Percentiles rank a stretch among this genome's conserved stretches.
Evolutionary conservation across 2,113 vertebrate genomes (phyloP).

Genomic region (Ageneiosus marmoratus): DNA sequence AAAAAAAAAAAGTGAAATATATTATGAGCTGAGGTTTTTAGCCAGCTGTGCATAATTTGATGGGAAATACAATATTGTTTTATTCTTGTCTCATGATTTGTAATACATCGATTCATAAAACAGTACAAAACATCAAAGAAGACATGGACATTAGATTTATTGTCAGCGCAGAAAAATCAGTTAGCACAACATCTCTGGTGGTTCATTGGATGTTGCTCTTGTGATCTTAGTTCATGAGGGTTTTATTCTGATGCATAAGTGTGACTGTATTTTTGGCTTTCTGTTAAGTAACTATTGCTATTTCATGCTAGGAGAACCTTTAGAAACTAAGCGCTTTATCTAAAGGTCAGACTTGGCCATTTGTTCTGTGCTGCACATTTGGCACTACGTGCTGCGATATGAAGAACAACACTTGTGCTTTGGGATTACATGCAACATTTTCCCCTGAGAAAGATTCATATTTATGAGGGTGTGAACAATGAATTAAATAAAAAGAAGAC

Average conservation of each 20-base stretch:
- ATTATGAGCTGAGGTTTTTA: neutral
- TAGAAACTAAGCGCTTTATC: conserved; percentile 11
- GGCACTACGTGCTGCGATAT: neutral
- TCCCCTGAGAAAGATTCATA: conserved; percentile 1
- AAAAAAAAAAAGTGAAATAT: neutral
- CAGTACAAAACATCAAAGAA: neutral
- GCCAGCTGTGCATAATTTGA: neutral
- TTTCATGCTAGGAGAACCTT: neutral
- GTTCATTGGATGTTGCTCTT: neutral
- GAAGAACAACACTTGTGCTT: conserved; percentile 5
- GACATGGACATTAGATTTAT: no score
- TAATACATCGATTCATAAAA: neutral
- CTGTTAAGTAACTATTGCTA: neutral
- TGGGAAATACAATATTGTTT: conserved; percentile 7
- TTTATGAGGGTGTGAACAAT: conserved; percentile 36
- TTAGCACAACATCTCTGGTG: neutral
- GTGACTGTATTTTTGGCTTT: neutral
- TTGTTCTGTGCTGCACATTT: conserved; percentile 25
- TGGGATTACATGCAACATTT: neutral
- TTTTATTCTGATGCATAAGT: neutral
- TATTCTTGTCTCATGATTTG: neutral
- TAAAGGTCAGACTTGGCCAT: conserved; percentile 25
- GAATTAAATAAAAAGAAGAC: neutral
- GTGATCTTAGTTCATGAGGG: neutral
- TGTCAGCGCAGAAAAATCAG: neutral